These are phyloP conservation scores for Xanthia icteritia DNA, from an alignment of 2,888 invertebrate genomes.

Conservation along the genomic window DNA sequence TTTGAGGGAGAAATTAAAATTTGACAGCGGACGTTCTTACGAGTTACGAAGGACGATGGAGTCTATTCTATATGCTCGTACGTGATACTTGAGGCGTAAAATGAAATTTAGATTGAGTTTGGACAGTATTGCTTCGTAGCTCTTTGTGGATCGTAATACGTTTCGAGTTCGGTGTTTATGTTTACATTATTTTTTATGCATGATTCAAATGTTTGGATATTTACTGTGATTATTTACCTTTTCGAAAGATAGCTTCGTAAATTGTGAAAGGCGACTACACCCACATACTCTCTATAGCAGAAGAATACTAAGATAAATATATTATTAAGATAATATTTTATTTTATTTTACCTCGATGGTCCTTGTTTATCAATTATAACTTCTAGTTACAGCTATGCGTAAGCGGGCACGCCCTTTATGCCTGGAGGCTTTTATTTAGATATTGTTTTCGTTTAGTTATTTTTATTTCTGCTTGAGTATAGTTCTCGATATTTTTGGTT, in stretches of 20 bases:
- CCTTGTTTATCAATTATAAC: too few relatives aligned
- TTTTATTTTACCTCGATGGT: too few relatives aligned
- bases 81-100: constrained; percentile 89
- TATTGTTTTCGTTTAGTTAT: too few relatives aligned
- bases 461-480: too few relatives aligned
- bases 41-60: constrained; percentile 83
- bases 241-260: constrained; percentile 25
- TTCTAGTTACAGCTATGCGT: too few relatives aligned
- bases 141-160: constrained; percentile 72
- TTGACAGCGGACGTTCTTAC: constrained; percentile 88
- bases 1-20: constrained; percentile 91
- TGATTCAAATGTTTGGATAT: constrained; percentile 53
- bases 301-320: neutral
- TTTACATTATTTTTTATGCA: constrained; percentile 66
- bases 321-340: too few relatives aligned
- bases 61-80: constrained; percentile 87
- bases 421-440: too few relatives aligned
- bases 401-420: too few relatives aligned
- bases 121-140: constrained; percentile 79
- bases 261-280: neutral
- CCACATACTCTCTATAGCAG: neutral
- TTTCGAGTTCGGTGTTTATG: constrained; percentile 60
- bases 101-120: constrained; percentile 90
- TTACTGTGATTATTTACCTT: constrained; percentile 43
- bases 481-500: too few relatives aligned